phyloP scores from a whole-genome alignment of 2,113 vertebrate genomes.

The Melanostigma gelatinosum region DNA sequence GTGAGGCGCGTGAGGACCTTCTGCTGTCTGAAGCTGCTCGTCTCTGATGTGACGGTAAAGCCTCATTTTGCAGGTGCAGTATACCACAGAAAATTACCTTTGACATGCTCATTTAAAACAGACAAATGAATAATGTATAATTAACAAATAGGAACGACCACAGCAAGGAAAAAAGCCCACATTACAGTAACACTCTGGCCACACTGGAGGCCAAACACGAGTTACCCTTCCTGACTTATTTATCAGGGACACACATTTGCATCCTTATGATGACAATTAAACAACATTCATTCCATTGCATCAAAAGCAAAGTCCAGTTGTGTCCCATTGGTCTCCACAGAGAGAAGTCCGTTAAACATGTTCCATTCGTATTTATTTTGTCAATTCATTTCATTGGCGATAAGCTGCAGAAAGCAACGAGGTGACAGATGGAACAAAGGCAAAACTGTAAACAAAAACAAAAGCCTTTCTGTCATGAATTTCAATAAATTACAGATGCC shows the following conservation, averaged over 20 bases:
- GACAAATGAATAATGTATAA: not conserved
- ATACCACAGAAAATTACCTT: too few relatives aligned
- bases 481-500: constrained; percentile 66
- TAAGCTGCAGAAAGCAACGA: constrained; percentile 5
- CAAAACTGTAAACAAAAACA: constrained; percentile 28
- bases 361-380: not conserved
- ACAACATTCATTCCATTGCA: too few relatives aligned
- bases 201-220: not conserved
- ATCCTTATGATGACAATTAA: not conserved
- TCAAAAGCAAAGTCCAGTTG: not conserved
- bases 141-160: not conserved
- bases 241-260: not conserved
- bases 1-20: too few relatives aligned
- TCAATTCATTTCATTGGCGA: not conserved
- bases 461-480: constrained; percentile 40
- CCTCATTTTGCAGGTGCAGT: not conserved
- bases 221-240: not conserved
- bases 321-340: not conserved
- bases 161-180: not conserved
- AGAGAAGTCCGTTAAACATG: not conserved
- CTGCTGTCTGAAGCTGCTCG: too few relatives aligned
- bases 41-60: too few relatives aligned
- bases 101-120: not conserved
- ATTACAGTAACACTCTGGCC: not conserved
- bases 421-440: constrained; percentile 41